phyloP scores from a whole-genome alignment of 2,797 vertebrate species.

The Pipistrellus pygmaeus region DNA sequence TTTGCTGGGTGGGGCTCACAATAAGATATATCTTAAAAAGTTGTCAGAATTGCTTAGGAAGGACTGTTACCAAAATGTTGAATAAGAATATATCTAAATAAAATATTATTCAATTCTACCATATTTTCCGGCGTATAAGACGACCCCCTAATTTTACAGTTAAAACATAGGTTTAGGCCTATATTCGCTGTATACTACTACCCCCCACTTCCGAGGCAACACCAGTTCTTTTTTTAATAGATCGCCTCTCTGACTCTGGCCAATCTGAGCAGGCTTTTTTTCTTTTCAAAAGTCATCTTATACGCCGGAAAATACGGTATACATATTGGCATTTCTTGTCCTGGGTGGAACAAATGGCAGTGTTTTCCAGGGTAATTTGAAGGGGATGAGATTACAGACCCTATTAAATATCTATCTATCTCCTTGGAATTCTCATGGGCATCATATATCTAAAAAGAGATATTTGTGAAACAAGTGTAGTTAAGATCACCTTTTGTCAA shows the following conservation, averaged over 20 bases:
- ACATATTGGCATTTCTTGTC: slow-evolving; percentile 68
- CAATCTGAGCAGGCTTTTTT: no score
- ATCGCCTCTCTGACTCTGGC: no score
- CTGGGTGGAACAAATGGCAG: slow-evolving; percentile 45
- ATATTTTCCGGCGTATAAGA: no score
- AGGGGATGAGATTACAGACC: slow-evolving; percentile 58
- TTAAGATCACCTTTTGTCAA: slow-evolving; percentile 60
- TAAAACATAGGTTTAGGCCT: no score
- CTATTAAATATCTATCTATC: slow-evolving; percentile 45
- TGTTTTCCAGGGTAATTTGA: slow-evolving; percentile 61
- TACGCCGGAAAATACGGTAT: not conserved
- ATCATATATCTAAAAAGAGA: not conserved
- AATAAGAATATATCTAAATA: slow-evolving; percentile 67
- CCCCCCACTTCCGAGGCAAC: no score
- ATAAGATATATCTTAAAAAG: not conserved
- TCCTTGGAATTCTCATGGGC: slow-evolving; percentile 49
- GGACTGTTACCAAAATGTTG: slow-evolving; percentile 8
- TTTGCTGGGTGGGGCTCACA: not conserved
- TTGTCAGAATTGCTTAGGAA: slow-evolving; percentile 40
- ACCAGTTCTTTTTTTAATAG: no score
- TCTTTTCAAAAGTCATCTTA: no score
- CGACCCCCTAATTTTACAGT: no score
- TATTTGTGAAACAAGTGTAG: slow-evolving; percentile 63
- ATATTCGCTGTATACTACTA: no score
- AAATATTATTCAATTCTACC: slow-evolving; percentile 43